phyloP scores from a whole-genome alignment of 2,888 invertebrate genomes.

The Adelognathus sp. region DNA sequence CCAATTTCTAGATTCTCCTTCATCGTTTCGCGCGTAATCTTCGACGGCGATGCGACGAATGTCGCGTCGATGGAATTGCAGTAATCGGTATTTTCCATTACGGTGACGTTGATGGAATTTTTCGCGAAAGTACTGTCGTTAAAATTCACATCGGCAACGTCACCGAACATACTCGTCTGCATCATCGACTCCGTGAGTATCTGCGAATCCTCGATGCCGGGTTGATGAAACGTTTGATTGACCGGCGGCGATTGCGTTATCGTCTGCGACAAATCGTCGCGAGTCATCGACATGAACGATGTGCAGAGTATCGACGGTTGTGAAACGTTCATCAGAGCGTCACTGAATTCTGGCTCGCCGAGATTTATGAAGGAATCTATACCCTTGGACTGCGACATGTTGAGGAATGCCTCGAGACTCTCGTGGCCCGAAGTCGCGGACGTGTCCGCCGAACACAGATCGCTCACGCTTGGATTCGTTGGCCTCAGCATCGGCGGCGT shows the following conservation, averaged over 20 bases:
- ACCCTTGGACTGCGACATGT: slow-evolving; percentile 75
- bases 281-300: slow-evolving; percentile 64
- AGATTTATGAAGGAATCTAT: slow-evolving; percentile 77
- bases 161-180: slow-evolving; percentile 74
- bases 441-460: slow-evolving; percentile 8
- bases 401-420: slow-evolving; percentile 77
- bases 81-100: slow-evolving; percentile 41
- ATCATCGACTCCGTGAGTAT: slow-evolving; percentile 76
- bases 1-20: slow-evolving; percentile 31
- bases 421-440: slow-evolving; percentile 69
- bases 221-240: slow-evolving; percentile 15
- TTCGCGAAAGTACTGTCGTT: slow-evolving; percentile 59
- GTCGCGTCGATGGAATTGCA: slow-evolving; percentile 22
- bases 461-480: slow-evolving; percentile 35
- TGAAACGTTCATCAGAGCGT: slow-evolving; percentile 75
- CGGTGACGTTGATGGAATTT: slow-evolving; percentile 49
- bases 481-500: slow-evolving; percentile 73
- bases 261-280: slow-evolving; percentile 40
- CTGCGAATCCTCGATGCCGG: slow-evolving; percentile 68
- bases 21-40: background rate
- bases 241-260: slow-evolving; percentile 7
- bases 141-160: slow-evolving; percentile 63
- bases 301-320: slow-evolving; percentile 75
- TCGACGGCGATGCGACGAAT: slow-evolving; percentile 7
- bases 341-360: slow-evolving; percentile 73